A percentile compares a stretch with the other conserved stretches of the same genome.
These are phyloP conservation scores for Berghia stephanieae DNA, from an alignment of 1,140 invertebrate species.

Conservation along the genomic window DNA sequence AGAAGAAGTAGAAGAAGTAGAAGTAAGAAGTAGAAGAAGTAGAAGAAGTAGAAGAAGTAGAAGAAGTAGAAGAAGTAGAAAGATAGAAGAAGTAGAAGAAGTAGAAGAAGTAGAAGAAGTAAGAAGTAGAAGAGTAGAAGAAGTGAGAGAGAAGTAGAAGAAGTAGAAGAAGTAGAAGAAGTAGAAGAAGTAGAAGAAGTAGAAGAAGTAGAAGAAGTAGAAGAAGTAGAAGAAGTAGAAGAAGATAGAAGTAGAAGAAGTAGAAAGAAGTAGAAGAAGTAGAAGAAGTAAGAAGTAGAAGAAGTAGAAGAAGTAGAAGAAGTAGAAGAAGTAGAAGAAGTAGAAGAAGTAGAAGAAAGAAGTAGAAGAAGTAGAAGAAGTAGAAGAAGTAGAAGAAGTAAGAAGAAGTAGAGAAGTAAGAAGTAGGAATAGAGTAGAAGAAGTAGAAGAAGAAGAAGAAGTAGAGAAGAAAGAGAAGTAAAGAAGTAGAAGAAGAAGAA, in stretches of 20 bases:
- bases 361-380: not conserved
- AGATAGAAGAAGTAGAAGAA: too few relatives aligned
- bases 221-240: too few relatives aligned
- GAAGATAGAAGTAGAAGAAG: not conserved
- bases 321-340: not conserved
- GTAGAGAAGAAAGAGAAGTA: not conserved
- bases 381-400: not conserved
- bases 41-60: too few relatives aligned
- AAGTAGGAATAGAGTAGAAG: not conserved
- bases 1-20: too few relatives aligned
- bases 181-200: too few relatives aligned
- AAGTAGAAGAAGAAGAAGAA: not conserved
- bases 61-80: too few relatives aligned
- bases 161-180: too few relatives aligned
- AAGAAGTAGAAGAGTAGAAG: too few relatives aligned
- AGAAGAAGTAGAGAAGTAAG: not conserved
- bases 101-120: too few relatives aligned
- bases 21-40: too few relatives aligned
- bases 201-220: too few relatives aligned
- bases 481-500: not conserved
- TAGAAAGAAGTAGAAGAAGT: not conserved
- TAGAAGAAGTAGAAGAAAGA: not conserved
- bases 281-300: not conserved
- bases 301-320: not conserved
- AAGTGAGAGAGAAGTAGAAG: too few relatives aligned